These are phyloP conservation scores for Crossocerus cetratus DNA, from an alignment of 2,888 invertebrate genomes.

Conservation along the genomic window DNA sequence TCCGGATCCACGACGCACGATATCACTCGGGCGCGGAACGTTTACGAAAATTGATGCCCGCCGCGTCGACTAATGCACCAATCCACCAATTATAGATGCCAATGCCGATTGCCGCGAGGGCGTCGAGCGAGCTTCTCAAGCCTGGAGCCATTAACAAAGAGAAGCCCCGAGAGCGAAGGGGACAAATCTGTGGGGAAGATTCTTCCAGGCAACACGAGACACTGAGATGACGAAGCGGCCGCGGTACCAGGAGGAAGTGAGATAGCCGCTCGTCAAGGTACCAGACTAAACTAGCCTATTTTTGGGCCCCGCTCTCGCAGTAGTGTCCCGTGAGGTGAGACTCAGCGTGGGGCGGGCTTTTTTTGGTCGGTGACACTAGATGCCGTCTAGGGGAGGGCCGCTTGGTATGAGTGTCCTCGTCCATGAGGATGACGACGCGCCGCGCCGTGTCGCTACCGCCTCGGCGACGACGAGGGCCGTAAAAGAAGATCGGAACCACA, in stretches of 20 bases:
- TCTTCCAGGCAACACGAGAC: too few species aligned
- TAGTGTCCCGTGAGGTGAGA: conserved; percentile 24
- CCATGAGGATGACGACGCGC: too few species aligned
- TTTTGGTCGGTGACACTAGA: conserved; percentile 57
- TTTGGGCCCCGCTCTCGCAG: conserved; percentile 22
- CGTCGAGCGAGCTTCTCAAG: too few species aligned
- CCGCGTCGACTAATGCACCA: too few species aligned
- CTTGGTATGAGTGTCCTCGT: conserved; percentile 10
- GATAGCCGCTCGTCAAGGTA: conserved; percentile 13
- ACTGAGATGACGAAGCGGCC: too few species aligned
- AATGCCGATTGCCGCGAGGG: too few species aligned
- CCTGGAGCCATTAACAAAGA: too few species aligned
- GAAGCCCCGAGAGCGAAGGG: too few species aligned
- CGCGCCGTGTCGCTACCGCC: too few species aligned
- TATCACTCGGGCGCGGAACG: background rate
- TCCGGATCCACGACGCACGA: conserved; percentile 28
- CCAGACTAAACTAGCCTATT: conserved; percentile 32
- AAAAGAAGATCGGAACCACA: conserved; percentile 48
- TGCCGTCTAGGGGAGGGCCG: conserved; percentile 52
- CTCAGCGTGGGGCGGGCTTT: conserved; percentile 47
- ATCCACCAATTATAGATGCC: too few species aligned
- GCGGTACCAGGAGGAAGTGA: background rate
- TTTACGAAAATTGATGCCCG: too few species aligned
- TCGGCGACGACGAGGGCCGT: conserved; percentile 31
- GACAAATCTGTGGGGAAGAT: too few species aligned